Evolutionary conservation across 2,113 vertebrate species (phyloP).

Genomic region (Coregonus clupeaformis): DNA sequence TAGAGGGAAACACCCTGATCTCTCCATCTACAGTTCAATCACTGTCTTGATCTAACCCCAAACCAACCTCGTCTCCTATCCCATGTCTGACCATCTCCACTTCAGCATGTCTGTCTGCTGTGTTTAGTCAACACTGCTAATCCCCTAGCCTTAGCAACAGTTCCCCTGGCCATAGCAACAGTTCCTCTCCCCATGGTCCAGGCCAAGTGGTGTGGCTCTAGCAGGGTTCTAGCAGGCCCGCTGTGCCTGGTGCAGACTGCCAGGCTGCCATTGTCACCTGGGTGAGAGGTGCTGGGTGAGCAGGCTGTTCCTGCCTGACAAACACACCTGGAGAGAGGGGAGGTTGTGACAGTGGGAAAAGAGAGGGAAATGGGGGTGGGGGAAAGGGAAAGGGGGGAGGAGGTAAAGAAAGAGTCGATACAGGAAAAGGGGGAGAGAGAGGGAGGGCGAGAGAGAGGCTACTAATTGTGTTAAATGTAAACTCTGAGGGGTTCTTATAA

Average conservation of each 20-base stretch:
- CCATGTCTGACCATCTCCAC: background rate
- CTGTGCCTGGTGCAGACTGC: background rate
- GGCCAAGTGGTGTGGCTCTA: background rate
- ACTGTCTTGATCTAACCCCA: background rate
- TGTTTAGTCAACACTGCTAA: background rate
- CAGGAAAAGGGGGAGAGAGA: background rate
- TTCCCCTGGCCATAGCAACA: background rate
- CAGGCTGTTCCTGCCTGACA: background rate
- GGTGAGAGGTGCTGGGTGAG: background rate
- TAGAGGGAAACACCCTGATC: too few species aligned
- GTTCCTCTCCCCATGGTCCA: background rate
- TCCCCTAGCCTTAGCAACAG: too few species aligned
- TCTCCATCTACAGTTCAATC: too few species aligned
- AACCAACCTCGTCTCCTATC: background rate
- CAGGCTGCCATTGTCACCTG: background rate
- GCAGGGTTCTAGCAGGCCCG: background rate
- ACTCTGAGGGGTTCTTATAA: background rate
- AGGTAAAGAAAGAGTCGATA: background rate
- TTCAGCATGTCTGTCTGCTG: background rate
- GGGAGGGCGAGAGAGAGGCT: background rate
- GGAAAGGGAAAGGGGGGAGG: too few species aligned
- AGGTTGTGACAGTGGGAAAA: background rate
- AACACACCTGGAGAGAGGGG: constrained; percentile 8
- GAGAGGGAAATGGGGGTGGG: background rate
- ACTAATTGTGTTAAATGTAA: constrained; percentile 11